Evolutionary conservation across 2,888 invertebrate species (phyloP).

Genomic region (Dynastes hyllus): DNA sequence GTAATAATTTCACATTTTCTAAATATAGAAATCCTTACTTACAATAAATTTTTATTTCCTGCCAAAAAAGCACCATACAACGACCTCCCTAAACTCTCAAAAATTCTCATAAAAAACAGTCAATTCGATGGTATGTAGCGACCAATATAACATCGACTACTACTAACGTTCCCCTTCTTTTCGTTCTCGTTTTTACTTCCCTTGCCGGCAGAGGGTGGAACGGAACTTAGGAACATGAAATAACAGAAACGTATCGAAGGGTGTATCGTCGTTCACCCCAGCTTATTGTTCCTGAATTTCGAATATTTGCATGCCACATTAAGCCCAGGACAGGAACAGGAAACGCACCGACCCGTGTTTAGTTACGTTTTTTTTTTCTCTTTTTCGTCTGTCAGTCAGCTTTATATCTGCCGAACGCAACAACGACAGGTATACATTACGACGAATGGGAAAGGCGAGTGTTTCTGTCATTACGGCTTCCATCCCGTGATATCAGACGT

Average conservation of each 20-base stretch:
- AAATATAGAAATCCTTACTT: too few species aligned
- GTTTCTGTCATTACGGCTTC: not conserved
- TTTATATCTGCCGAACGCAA: not conserved
- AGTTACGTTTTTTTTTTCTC: not conserved
- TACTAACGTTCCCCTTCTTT: too few species aligned
- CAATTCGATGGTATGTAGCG: too few species aligned
- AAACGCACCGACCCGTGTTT: conserved; percentile 15
- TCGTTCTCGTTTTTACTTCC: not conserved
- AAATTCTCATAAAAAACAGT: too few species aligned
- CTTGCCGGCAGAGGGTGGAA: not conserved
- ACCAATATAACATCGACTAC: too few species aligned
- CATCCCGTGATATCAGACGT: not conserved
- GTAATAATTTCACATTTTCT: too few species aligned
- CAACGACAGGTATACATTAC: conserved; percentile 19
- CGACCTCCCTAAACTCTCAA: too few species aligned
- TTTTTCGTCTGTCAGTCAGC: conserved; percentile 18
- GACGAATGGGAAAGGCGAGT: not conserved
- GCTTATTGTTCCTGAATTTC: conserved; percentile 31
- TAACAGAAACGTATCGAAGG: conserved; percentile 21
- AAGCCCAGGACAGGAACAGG: conserved; percentile 13
- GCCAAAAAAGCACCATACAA: too few species aligned
- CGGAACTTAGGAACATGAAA: conserved; percentile 15
- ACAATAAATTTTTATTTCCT: too few species aligned
- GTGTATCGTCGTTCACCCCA: conserved; percentile 18
- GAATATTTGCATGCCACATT: conserved; percentile 30